phyloP scores from a whole-genome alignment of 2,888 invertebrate species.

The Therioaphis trifolii region DNA sequence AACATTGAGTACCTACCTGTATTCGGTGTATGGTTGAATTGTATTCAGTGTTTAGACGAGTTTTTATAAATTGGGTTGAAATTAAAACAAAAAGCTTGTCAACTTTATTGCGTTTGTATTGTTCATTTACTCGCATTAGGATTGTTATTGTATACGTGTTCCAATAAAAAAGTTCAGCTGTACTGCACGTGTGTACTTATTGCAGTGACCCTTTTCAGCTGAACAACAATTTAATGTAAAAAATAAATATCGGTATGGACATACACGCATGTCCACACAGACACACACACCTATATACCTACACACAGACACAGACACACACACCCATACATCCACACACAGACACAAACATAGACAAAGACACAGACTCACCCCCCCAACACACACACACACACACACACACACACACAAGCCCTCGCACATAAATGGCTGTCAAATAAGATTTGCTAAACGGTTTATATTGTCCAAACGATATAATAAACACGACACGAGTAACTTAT shows the following conservation, averaged over 20 bases:
- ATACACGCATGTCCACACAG: background rate
- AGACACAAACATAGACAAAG: no score
- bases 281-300: no score
- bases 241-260: background rate
- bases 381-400: background rate
- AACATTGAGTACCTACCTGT: no score
- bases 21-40: no score
- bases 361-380: no score
- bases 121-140: background rate
- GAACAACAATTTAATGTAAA: background rate
- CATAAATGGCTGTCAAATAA: background rate
- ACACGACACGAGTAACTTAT: background rate
- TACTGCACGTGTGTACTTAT: background rate
- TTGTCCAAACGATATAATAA: background rate
- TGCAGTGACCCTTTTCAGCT: conserved; percentile 7
- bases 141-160: background rate
- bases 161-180: conserved; percentile 5
- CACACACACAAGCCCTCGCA: background rate
- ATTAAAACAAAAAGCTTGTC: conserved; percentile 15
- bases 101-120: conserved; percentile 1
- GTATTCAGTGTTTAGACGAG: no score
- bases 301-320: no score
- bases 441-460: background rate
- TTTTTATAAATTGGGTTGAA: background rate
- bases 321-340: background rate